phyloP scores from a whole-genome alignment of 2,797 vertebrate species.

The Brotogeris chrysoptera region DNA sequence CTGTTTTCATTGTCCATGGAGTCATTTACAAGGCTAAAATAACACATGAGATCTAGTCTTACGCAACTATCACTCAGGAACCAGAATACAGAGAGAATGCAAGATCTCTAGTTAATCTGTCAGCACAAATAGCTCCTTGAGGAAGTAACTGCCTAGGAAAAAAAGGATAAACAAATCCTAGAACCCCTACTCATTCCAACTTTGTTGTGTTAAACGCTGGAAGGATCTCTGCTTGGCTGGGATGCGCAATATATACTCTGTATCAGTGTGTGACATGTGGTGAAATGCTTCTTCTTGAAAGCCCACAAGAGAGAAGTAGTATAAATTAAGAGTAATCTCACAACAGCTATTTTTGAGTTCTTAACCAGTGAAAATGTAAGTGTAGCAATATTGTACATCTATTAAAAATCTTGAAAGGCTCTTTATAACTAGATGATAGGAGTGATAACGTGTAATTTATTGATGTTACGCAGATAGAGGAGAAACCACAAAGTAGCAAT shows the following conservation, averaged over 20 bases:
- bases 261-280: slow-evolving; percentile 34
- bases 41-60: background rate
- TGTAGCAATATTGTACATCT: slow-evolving; percentile 61
- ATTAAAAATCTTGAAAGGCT: slow-evolving; percentile 67
- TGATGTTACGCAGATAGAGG: slow-evolving; percentile 41
- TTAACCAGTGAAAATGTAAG: slow-evolving; percentile 59
- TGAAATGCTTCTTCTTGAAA: slow-evolving; percentile 48
- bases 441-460: slow-evolving; percentile 67
- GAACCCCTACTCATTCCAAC: background rate
- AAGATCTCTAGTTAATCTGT: background rate
- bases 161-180: background rate
- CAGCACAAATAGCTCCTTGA: background rate
- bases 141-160: background rate
- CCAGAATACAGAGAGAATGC: background rate
- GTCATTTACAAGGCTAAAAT: slow-evolving; percentile 23
- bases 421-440: slow-evolving; percentile 65
- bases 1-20: background rate
- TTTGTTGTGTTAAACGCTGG: slow-evolving; percentile 18
- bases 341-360: slow-evolving; percentile 54
- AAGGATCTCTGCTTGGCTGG: background rate
- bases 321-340: slow-evolving; percentile 64
- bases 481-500: slow-evolving; percentile 47
- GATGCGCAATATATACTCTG: background rate
- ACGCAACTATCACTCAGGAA: background rate
- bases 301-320: slow-evolving; percentile 46